Conservation (phyloP, 2,888 invertebrate species). For the Dorcus parallelipipedus region DNA sequence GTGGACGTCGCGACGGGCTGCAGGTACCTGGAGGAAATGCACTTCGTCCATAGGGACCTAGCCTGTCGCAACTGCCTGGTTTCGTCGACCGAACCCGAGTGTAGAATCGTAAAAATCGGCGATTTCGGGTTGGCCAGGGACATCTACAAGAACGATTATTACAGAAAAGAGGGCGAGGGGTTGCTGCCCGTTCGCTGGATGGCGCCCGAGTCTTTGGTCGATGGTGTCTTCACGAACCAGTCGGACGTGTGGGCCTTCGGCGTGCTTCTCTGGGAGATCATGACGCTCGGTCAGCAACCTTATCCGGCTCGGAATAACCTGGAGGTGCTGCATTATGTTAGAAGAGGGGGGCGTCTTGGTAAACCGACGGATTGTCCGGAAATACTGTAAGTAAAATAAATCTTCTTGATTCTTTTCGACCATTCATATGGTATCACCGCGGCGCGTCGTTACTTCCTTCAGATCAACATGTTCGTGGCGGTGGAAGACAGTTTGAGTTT, state of each 20-base stretch:
- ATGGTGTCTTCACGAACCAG: constrained; percentile 94
- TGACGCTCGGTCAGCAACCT: constrained; percentile 94
- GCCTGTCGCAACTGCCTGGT: constrained; percentile 96
- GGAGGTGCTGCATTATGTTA: constrained; percentile 87
- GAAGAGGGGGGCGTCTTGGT: constrained; percentile 81
- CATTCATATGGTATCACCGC: too few species aligned
- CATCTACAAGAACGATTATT: constrained; percentile 96
- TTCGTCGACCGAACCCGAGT: constrained; percentile 63
- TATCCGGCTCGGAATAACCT: constrained; percentile 91
- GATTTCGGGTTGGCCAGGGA: constrained; percentile 97
- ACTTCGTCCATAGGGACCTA: constrained; percentile 95
- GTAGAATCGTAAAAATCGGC: constrained; percentile 89
- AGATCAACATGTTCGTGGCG: too few species aligned
- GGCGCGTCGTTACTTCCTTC: too few species aligned
- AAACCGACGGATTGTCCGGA: constrained; percentile 82
- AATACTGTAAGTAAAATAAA: constrained; percentile 57
- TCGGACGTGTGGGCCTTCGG: constrained; percentile 97
- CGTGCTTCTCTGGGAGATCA: constrained; percentile 94
- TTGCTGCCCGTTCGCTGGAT: constrained; percentile 96
- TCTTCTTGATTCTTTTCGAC: too few species aligned
- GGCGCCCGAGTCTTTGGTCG: constrained; percentile 94
- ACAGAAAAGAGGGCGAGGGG: constrained; percentile 89
- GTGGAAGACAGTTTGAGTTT: constrained; percentile 23
- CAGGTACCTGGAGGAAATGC: constrained; percentile 92
- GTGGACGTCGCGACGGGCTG: constrained; percentile 95